Base-by-base conservation (phyloP, 2,113 vertebrate genomes). In the Mohoua ochrocephala region DNA sequence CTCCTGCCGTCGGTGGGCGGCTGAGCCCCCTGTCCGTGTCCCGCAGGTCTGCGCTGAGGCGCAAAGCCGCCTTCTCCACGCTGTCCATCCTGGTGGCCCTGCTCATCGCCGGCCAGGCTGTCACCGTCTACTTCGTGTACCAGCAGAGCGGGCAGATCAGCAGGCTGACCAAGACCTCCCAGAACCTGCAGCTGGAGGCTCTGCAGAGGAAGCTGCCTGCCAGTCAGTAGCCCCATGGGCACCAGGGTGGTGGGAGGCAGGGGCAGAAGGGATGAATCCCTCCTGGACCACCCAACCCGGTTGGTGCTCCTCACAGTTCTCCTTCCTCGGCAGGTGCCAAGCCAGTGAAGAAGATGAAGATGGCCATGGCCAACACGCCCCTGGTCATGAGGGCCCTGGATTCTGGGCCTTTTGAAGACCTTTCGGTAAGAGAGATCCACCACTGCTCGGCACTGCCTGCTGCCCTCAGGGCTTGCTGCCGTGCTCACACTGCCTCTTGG, bases 41-140 rank as follows among this genome's bases (percentile, higher is more conserved):
- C 63, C 4, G 8, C 96, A 98, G 98, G 42, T 67, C 88, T 33
- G 97, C 75, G 6, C 97, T 98, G 86, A 96, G 95, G 26, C 97
- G 93, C 10, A 98, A 97, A 49, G 85, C 98, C 1, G 95, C 97
- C 91, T 91, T 99, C 28, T 98, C 99, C 0, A 96, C 98, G 1
- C 87, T 99, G 68, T 99, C 99, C 2, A 94, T 99, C 78, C 97
- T 99, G 96, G 98, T 98, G 16, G 98, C 98, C 20, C 91, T 99
- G 95, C 98, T 99, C 44, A 87, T 99, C 23, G 99, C 96, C 0
- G 98, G 99, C 91, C 99, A 99, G 97, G 99, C 98, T 15, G 98
- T 99, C 95, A 99, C 98, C 0, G 45, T 98, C 84, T 99, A 98
- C 98, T 98, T 98, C 73, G 95, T 99, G 68, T 98, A 98, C 78